Evolutionary conservation across 2,113 vertebrate genomes (phyloP).

Genomic region (Bos javanicus): DNA sequence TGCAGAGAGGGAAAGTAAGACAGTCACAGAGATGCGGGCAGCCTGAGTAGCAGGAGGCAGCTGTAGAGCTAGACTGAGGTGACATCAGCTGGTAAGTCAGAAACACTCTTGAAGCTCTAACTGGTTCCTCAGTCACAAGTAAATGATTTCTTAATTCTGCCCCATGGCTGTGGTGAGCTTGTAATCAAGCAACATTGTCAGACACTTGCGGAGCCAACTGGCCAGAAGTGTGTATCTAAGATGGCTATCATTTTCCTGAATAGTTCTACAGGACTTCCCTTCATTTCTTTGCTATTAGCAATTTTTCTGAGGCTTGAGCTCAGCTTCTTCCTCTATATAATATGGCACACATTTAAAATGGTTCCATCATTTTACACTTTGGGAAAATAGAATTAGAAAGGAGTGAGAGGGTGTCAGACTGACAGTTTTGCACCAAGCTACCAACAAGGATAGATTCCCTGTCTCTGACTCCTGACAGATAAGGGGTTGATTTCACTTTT

Average conservation of each 20-base stretch:
- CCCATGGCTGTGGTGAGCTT: accelerated
- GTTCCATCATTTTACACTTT: neutral
- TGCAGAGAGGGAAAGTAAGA: neutral
- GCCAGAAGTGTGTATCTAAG: neutral
- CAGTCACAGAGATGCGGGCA: neutral
- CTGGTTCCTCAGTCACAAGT: neutral
- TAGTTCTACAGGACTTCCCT: neutral
- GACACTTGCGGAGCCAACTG: neutral
- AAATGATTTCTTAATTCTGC: neutral
- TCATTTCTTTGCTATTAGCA: neutral
- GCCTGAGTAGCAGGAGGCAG: neutral
- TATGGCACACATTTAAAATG: neutral
- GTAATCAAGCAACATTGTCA: neutral
- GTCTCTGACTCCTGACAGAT: neutral
- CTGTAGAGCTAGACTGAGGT: no score
- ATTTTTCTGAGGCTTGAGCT: neutral
- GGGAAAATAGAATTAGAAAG: neutral
- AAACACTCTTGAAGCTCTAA: neutral
- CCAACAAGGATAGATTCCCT: neutral
- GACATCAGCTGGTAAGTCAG: neutral
- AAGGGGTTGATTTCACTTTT: neutral
- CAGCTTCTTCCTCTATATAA: neutral
- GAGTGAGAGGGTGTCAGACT: no score
- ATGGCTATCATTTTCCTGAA: neutral
- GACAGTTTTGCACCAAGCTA: neutral